A percentile compares a stretch with the other conserved stretches of the same genome.
Evolutionary conservation across 2,797 vertebrate species (phyloP).

Genomic region (Corythornis leucogaster): DNA sequence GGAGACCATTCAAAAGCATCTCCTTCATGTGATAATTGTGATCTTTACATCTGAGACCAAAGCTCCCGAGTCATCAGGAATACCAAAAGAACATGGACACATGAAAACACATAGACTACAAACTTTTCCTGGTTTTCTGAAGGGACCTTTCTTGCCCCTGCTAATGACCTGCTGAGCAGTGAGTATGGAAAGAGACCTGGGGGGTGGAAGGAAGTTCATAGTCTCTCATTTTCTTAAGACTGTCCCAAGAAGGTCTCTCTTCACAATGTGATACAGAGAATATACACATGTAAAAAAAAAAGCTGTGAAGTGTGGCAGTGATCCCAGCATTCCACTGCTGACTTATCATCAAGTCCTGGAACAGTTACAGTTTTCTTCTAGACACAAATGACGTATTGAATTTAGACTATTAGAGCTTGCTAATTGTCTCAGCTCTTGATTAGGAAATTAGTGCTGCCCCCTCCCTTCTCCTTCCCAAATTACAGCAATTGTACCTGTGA

Average conservation of each 20-base stretch:
- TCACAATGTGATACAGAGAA: background rate
- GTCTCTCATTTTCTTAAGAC: background rate
- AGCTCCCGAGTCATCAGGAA: background rate
- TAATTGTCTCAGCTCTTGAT: slow-evolving; percentile 45
- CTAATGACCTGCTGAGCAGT: background rate
- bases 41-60: background rate
- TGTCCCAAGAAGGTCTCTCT: background rate
- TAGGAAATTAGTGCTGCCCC: slow-evolving; percentile 61
- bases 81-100: background rate
- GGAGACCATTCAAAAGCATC: background rate
- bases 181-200: background rate
- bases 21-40: background rate
- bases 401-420: slow-evolving; percentile 28
- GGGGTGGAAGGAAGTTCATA: background rate
- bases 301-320: background rate
- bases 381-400: background rate
- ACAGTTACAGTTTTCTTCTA: background rate
- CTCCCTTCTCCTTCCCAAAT: slow-evolving; percentile 47
- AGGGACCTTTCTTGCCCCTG: background rate
- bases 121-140: background rate
- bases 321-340: background rate
- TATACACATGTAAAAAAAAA: rapidly evolving
- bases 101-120: background rate
- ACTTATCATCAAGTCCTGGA: background rate
- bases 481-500: slow-evolving; percentile 71